A percentile compares a stretch with the other conserved stretches of the same genome.
Evolutionary conservation across 2,113 vertebrate genomes (phyloP).

Genomic region (Holacanthus passer): DNA sequence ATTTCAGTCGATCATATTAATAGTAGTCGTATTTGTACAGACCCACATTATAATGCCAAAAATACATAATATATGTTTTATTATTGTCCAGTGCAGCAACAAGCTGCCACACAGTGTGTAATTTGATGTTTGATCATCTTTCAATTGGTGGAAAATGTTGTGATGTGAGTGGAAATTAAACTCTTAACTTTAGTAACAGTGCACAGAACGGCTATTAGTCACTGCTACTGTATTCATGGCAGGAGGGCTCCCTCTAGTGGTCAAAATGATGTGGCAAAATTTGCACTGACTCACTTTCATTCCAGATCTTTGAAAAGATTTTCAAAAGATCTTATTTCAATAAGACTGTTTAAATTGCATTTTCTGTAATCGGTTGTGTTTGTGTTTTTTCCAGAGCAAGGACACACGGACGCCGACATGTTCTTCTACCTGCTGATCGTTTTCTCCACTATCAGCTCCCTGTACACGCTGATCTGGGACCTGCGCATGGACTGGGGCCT

Average conservation of each 20-base stretch:
- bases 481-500: conserved; percentile 99
- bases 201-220: background rate
- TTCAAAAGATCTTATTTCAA: background rate
- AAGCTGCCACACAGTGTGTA: background rate
- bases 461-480: conserved; percentile 98
- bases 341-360: rapidly evolving
- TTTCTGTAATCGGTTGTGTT: conserved; percentile 5
- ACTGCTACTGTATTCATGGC: conserved; percentile 4
- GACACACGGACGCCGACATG: conserved; percentile 89
- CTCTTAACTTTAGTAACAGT: background rate
- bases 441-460: conserved; percentile 92
- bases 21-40: too few species aligned
- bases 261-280: background rate
- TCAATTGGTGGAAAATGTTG: background rate
- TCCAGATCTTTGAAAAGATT: background rate
- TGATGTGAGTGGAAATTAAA: conserved; percentile 2
- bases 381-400: conserved; percentile 85
- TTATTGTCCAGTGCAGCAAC: background rate
- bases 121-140: conserved; percentile 12
- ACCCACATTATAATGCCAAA: background rate
- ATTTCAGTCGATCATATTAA: too few species aligned
- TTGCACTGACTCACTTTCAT: background rate
- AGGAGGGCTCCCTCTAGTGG: conserved; percentile 78
- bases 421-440: conserved; percentile 98
- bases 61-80: background rate